phyloP scores from a whole-genome alignment of 1,140 invertebrate genomes.

The Drosophila kikkawai region DNA sequence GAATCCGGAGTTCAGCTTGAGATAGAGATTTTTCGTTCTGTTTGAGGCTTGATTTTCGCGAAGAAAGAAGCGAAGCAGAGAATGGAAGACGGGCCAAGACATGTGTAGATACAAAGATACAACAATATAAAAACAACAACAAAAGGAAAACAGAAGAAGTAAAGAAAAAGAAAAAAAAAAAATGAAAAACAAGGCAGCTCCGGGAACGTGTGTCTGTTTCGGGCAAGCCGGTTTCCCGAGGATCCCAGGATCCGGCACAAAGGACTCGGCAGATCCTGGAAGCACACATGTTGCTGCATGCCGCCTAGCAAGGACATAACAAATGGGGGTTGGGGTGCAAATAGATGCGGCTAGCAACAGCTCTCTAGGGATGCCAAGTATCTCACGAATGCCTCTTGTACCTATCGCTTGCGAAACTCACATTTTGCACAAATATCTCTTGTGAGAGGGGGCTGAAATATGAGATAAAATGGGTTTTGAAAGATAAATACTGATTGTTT shows the following conservation, averaged over 20 bases:
- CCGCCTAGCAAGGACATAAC: not conserved
- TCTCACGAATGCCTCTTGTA: not conserved
- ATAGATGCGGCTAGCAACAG: conserved; percentile 19
- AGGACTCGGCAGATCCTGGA: conserved; percentile 15
- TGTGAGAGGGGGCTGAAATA: not conserved
- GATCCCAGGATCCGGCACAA: conserved; percentile 6
- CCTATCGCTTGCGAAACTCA: not conserved
- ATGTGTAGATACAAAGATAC: conserved; percentile 47
- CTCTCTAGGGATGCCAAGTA: not conserved
- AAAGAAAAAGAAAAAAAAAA: too few species aligned
- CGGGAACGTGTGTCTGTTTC: conserved; percentile 6
- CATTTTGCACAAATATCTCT: not conserved
- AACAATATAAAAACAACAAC: conserved; percentile 6
- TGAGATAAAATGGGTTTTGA: not conserved
- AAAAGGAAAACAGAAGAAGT: conserved; percentile 5
- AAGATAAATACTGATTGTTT: not conserved
- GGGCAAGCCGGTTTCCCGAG: conserved; percentile 9
- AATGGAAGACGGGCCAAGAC: conserved; percentile 19
- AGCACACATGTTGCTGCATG: conserved; percentile 7
- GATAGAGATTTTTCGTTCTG: conserved; percentile 29
- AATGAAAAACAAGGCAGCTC: not conserved
- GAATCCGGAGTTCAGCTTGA: conserved; percentile 16
- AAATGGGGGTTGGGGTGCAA: not conserved
- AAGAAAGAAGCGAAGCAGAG: conserved; percentile 36
- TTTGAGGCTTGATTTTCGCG: conserved; percentile 34